phyloP scores from a whole-genome alignment of 2,888 invertebrate species.

The Amblyjoppa fuscipennis region DNA sequence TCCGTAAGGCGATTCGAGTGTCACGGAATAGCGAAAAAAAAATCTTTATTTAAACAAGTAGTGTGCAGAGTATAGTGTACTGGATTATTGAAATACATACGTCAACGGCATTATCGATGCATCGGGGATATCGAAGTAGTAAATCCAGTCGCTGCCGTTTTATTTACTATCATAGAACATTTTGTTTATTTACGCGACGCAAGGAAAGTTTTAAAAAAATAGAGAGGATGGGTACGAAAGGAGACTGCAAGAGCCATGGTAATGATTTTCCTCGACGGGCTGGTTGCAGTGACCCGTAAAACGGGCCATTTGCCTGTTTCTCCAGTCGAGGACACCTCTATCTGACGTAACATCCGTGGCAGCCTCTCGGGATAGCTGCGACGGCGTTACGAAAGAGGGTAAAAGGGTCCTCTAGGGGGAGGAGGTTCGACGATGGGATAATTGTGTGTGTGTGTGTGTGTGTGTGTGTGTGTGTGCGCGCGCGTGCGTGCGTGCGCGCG shows the following conservation, averaged over 20 bases:
- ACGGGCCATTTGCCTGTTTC: slow-evolving; percentile 48
- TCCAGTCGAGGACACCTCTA: slow-evolving; percentile 31
- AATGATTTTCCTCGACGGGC: slow-evolving; percentile 62
- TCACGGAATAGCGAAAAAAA: not conserved
- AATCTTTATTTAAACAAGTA: not conserved
- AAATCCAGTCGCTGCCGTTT: not conserved
- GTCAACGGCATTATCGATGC: no score
- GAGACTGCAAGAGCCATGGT: slow-evolving; percentile 46
- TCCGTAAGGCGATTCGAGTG: not conserved
- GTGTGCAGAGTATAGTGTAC: no score
- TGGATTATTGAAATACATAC: no score
- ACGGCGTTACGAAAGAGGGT: slow-evolving; percentile 54
- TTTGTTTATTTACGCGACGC: not conserved
- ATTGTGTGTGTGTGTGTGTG: slow-evolving; percentile 6
- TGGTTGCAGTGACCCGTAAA: slow-evolving; percentile 61
- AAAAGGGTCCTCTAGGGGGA: slow-evolving; percentile 49
- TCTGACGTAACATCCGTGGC: slow-evolving; percentile 43
- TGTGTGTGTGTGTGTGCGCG: no score
- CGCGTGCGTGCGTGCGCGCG: no score
- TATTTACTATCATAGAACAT: not conserved
- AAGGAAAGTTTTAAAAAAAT: not conserved
- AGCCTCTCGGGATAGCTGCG: slow-evolving; percentile 39
- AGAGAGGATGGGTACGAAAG: not conserved
- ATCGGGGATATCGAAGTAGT: not conserved
- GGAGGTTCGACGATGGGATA: slow-evolving; percentile 42